A percentile compares a stretch with the other conserved stretches of the same genome.
Evolutionary conservation across 2,113 vertebrate genomes (phyloP).

Genomic region (Eclectus roratus): DNA sequence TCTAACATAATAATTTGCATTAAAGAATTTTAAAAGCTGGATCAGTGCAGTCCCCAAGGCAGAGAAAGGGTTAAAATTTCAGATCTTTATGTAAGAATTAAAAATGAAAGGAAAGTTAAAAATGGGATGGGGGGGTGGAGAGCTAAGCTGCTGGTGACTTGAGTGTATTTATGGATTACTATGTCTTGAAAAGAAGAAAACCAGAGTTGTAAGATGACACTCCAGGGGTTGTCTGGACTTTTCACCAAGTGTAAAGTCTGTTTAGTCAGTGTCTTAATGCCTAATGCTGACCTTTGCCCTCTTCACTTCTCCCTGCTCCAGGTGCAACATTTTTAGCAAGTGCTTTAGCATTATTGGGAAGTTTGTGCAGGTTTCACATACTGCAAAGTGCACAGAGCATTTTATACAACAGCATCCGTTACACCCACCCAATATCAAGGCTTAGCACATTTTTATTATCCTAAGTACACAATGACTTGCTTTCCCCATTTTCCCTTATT

Average conservation of each 20-base stretch:
- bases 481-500: neutral
- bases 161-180: slow-evolving; percentile 87
- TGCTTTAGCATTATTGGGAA: slow-evolving; percentile 16
- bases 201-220: slow-evolving; percentile 79
- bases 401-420: neutral
- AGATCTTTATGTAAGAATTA: slow-evolving; percentile 73
- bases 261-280: slow-evolving; percentile 78
- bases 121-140: slow-evolving; percentile 71
- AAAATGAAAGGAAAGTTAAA: slow-evolving; percentile 64
- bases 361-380: slow-evolving; percentile 21
- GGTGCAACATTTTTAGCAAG: slow-evolving; percentile 81
- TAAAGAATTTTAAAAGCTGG: neutral
- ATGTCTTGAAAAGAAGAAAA: slow-evolving; percentile 76
- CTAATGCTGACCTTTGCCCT: slow-evolving; percentile 80
- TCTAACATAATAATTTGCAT: neutral
- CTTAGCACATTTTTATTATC: neutral
- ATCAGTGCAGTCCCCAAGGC: neutral
- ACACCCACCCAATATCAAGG: neutral
- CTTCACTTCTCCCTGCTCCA: slow-evolving; percentile 81
- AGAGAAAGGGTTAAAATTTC: slow-evolving; percentile 83
- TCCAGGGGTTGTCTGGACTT: slow-evolving; percentile 84
- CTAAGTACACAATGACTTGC: neutral
- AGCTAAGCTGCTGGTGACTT: slow-evolving; percentile 81
- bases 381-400: neutral
- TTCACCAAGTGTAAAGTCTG: slow-evolving; percentile 79